These are phyloP conservation scores for Sebastes jordani DNA, from an alignment of 2,797 vertebrate genomes.

Conservation along the genomic window DNA sequence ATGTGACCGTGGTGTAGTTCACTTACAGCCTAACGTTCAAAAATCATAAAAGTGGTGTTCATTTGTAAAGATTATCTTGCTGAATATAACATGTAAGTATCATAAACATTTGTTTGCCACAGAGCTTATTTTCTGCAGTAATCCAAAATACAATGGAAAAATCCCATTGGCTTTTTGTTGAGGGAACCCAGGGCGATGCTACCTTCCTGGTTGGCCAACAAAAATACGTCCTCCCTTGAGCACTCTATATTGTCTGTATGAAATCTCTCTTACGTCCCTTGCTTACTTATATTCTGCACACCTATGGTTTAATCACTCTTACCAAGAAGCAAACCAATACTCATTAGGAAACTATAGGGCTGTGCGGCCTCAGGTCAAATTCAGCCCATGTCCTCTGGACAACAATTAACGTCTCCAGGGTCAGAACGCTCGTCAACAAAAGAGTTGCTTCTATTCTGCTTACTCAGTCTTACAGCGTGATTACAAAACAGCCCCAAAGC, in stretches of 20 bases:
- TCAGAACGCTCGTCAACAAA: slow-evolving; percentile 14
- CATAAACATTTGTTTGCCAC: too few species aligned
- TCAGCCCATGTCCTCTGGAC: slow-evolving; percentile 49
- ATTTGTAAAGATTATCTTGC: too few species aligned
- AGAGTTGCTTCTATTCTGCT: slow-evolving; percentile 27
- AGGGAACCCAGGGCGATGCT: too few species aligned
- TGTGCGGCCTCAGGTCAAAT: slow-evolving; percentile 55
- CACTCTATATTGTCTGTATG: background rate
- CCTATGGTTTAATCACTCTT: slow-evolving; percentile 35
- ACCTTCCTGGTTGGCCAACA: too few species aligned
- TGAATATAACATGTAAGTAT: too few species aligned
- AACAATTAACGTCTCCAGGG: slow-evolving; percentile 57
- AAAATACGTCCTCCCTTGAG: too few species aligned
- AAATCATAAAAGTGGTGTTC: too few species aligned
- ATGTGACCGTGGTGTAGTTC: too few species aligned
- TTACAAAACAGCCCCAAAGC: slow-evolving; percentile 53
- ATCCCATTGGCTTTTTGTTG: too few species aligned
- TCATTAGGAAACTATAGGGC: slow-evolving; percentile 38
- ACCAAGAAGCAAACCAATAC: slow-evolving; percentile 43
- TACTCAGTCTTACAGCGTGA: slow-evolving; percentile 30
- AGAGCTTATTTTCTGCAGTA: too few species aligned
- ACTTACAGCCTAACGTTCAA: too few species aligned
- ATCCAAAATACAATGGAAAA: too few species aligned
- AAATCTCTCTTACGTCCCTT: background rate
- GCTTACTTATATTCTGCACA: slow-evolving; percentile 8